Evolutionary conservation across 2,888 invertebrate genomes (phyloP).

Genomic region (Sphaerophoria rueppellii): DNA sequence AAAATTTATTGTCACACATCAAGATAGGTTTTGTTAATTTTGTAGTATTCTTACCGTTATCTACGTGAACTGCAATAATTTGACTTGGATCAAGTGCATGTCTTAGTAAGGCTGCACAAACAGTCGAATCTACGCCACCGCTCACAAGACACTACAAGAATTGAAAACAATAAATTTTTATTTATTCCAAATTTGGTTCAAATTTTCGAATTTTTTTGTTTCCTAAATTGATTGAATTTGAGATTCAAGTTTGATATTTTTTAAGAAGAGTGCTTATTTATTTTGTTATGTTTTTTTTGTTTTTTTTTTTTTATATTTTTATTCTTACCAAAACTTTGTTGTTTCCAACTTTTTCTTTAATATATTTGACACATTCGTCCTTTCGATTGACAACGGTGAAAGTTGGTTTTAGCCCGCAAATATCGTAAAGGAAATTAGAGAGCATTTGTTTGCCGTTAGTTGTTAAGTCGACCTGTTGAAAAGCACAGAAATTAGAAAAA

Average conservation of each 20-base stretch:
- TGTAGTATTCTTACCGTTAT: constrained; percentile 88
- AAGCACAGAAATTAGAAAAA: constrained; percentile 29
- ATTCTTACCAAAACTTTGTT: constrained; percentile 94
- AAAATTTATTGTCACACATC: not conserved
- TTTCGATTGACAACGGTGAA: constrained; percentile 95
- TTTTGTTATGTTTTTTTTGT: too few species aligned
- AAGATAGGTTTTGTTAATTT: too few species aligned
- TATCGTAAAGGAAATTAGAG: constrained; percentile 96
- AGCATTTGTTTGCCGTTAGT: constrained; percentile 95
- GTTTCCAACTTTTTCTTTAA: constrained; percentile 93
- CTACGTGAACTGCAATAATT: constrained; percentile 98
- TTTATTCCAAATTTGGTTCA: not conserved
- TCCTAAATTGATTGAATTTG: not conserved
- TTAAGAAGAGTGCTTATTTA: not conserved
- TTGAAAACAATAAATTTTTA: constrained; percentile 16
- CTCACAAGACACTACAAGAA: constrained; percentile 91
- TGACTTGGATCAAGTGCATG: constrained; percentile 94
- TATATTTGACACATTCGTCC: constrained; percentile 94
- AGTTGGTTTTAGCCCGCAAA: constrained; percentile 92
- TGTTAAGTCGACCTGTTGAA: constrained; percentile 92
- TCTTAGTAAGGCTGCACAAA: constrained; percentile 97
- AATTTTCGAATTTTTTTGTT: not conserved
- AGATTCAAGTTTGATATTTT: not conserved
- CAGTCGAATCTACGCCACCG: constrained; percentile 99
- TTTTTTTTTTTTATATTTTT: not conserved